These are phyloP conservation scores for Sebastes oblongus DNA, from an alignment of 2,797 vertebrate species.

Conservation along the genomic window DNA sequence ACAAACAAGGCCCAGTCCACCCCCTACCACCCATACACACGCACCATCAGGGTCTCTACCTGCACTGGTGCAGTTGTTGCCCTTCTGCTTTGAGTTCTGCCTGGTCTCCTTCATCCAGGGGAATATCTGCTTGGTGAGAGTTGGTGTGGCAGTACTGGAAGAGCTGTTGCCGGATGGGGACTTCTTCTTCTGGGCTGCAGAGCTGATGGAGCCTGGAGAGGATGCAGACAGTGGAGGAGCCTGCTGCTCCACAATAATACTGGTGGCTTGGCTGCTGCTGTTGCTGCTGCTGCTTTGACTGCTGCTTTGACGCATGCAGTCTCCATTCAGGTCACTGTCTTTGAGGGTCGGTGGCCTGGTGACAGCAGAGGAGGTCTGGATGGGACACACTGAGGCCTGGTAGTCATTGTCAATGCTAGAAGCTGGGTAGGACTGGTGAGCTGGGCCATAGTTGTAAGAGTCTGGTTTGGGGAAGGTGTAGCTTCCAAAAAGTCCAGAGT, in stretches of 20 bases:
- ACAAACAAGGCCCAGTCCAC: slow-evolving; percentile 2
- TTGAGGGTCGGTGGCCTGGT: slow-evolving; percentile 87
- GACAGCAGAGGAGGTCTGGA: slow-evolving; percentile 88
- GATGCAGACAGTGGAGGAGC: slow-evolving; percentile 89
- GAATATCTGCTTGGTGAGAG: slow-evolving; percentile 97
- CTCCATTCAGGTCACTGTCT: slow-evolving; percentile 90
- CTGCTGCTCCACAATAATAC: slow-evolving; percentile 86
- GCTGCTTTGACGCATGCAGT: slow-evolving; percentile 91
- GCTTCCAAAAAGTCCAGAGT: slow-evolving; percentile 95
- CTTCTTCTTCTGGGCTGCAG: slow-evolving; percentile 90
- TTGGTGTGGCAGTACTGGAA: slow-evolving; percentile 82
- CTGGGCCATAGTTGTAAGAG: slow-evolving; percentile 89
- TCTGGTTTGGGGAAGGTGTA: slow-evolving; percentile 96
- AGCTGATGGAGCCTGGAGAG: slow-evolving; percentile 87
- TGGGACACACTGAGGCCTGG: slow-evolving; percentile 92
- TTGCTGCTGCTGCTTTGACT: slow-evolving; percentile 71
- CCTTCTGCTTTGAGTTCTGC: slow-evolving; percentile 96
- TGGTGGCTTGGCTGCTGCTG: slow-evolving; percentile 80
- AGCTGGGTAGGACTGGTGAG: slow-evolving; percentile 91
- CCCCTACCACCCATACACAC: background rate
- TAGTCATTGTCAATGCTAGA: slow-evolving; percentile 92
- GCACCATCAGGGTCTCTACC: slow-evolving; percentile 76
- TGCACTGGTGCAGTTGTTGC: slow-evolving; percentile 89
- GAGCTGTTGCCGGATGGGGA: slow-evolving; percentile 83
- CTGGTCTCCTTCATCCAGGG: slow-evolving; percentile 99